phyloP scores from a whole-genome alignment of 2,113 vertebrate genomes.

The Saccopteryx bilineata region DNA sequence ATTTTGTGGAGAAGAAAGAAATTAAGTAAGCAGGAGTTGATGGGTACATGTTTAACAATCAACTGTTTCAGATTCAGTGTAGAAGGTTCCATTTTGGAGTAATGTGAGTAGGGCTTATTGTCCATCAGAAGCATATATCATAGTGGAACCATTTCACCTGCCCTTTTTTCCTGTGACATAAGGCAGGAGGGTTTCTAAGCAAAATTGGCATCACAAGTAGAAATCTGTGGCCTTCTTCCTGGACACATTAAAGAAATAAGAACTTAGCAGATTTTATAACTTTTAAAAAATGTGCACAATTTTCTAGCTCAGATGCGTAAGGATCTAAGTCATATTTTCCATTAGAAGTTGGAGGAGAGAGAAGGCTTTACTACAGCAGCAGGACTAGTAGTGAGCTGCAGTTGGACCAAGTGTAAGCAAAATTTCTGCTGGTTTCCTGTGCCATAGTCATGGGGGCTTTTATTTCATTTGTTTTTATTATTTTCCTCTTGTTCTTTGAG shows the following conservation, averaged over 20 bases:
- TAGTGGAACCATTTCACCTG: not conserved
- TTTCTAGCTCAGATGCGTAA: not conserved
- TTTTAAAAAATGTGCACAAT: not conserved
- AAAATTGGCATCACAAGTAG: not conserved
- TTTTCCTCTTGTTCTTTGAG: constrained; percentile 47
- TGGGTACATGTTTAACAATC: not conserved
- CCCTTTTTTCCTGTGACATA: not conserved
- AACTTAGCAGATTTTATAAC: not conserved
- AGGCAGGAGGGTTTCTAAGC: not conserved
- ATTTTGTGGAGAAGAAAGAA: constrained; percentile 28
- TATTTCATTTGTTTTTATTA: constrained; percentile 54
- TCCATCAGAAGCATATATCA: not conserved
- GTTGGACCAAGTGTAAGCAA: not conserved
- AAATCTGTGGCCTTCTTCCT: not conserved
- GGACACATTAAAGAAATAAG: not conserved
- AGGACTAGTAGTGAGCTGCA: constrained; percentile 19
- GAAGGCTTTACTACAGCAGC: not conserved
- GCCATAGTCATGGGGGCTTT: not conserved
- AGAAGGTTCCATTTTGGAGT: not conserved
- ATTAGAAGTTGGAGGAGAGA: constrained; percentile 16
- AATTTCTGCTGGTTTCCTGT: not conserved
- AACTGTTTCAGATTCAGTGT: not conserved
- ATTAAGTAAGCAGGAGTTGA: not conserved
- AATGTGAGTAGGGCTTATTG: not conserved
- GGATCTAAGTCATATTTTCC: not conserved